Percentiles rank a stretch among this genome's conserved stretches.
These are phyloP conservation scores for Nomia melanderi DNA, from an alignment of 1,140 invertebrate genomes.

Conservation along the genomic window DNA sequence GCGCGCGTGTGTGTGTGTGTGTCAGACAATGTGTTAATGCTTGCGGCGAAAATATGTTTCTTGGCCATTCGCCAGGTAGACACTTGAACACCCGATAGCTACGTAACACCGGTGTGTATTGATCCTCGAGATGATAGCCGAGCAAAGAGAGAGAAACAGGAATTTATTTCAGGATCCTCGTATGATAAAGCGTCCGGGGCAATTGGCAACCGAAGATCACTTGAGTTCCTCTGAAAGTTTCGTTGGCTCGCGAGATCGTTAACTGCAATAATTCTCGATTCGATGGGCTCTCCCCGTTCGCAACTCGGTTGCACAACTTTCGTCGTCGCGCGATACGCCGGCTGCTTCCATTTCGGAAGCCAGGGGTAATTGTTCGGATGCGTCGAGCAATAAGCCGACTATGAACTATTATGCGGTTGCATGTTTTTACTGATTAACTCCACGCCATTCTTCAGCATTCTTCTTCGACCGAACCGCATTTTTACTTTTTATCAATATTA, in stretches of 20 bases:
- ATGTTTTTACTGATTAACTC: no score
- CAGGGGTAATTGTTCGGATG: no score
- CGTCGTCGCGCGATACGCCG: no score
- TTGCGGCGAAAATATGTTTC: constrained; percentile 14
- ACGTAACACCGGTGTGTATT: constrained; percentile 19
- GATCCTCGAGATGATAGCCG: constrained; percentile 32
- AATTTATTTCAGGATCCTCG: constrained; percentile 1
- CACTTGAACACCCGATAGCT: constrained; percentile 16
- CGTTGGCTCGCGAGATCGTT: background rate
- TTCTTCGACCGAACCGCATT: no score
- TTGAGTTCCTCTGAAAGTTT: constrained; percentile 9
- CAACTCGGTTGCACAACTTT: no score
- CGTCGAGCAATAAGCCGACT: no score
- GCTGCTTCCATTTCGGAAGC: no score
- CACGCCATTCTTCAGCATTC: no score
- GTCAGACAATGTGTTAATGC: no score
- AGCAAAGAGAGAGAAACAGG: background rate
- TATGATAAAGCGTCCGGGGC: background rate
- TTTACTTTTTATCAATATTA: no score
- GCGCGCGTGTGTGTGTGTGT: no score
- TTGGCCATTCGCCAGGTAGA: constrained; percentile 12
- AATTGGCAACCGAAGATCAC: background rate
- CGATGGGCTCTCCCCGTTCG: background rate
- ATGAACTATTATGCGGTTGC: no score
- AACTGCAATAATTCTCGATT: background rate